A percentile compares a stretch with the other conserved stretches of the same genome.
Evolutionary conservation across 92 coral and sea anemone genomes (phyloP).

Genomic region (Siderastrea siderea): DNA sequence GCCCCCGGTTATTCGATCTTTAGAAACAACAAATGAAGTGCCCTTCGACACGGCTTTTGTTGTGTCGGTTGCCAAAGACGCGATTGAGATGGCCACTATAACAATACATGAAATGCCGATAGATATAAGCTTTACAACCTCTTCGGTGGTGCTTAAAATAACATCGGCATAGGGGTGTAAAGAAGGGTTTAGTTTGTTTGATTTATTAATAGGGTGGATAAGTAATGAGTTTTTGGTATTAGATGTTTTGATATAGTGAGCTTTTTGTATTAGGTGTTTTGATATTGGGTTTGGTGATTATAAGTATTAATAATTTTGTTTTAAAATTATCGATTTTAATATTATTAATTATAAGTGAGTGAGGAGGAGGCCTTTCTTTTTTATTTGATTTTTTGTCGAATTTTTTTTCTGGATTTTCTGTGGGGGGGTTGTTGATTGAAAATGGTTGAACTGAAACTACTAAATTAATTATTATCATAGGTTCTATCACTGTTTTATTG

Average conservation of each 20-base stretch:
- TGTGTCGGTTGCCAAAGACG: no score
- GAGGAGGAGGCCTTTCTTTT: slow-evolving; percentile 72
- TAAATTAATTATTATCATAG: slow-evolving; percentile 77
- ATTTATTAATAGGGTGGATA: slow-evolving; percentile 19
- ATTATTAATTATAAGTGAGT: slow-evolving; percentile 79
- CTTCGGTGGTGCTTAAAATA: no score
- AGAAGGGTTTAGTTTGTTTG: slow-evolving; percentile 26
- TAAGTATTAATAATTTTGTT: slow-evolving; percentile 78
- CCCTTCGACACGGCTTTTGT: no score
- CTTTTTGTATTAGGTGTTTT: slow-evolving; percentile 72
- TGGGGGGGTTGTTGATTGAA: slow-evolving; percentile 67
- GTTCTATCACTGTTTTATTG: slow-evolving; percentile 79
- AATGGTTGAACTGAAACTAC: slow-evolving; percentile 78
- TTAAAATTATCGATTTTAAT: slow-evolving; percentile 78
- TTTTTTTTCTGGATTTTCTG: slow-evolving; percentile 34
- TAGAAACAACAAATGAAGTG: no score
- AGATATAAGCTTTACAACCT: no score
- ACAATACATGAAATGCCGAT: no score
- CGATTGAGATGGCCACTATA: no score
- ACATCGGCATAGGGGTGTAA: background rate
- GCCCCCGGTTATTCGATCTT: no score
- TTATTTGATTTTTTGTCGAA: slow-evolving; percentile 55
- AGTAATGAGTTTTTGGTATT: background rate
- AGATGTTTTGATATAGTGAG: slow-evolving; percentile 34
- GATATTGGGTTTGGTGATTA: slow-evolving; percentile 70